phyloP scores from a whole-genome alignment of 2,888 invertebrate genomes.

The Cabera pusaria region DNA sequence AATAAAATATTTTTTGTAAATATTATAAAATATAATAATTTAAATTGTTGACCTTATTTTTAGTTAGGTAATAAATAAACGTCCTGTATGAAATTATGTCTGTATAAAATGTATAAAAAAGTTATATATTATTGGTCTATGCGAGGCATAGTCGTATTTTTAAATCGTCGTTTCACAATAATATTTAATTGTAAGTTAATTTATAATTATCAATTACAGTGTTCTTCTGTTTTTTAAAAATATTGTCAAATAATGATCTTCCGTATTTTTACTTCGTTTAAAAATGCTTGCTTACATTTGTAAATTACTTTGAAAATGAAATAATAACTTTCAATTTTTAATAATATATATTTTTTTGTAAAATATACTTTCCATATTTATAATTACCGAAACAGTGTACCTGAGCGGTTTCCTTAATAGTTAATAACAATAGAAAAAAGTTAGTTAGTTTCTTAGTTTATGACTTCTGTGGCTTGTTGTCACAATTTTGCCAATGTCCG shows the following conservation, averaged over 20 bases:
- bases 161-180: too few species aligned
- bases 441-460: too few species aligned
- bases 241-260: not conserved
- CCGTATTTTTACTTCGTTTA: not conserved
- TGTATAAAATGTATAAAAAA: constrained; percentile 17
- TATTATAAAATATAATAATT: constrained; percentile 20
- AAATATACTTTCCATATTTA: too few species aligned
- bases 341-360: too few species aligned
- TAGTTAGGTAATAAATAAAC: constrained; percentile 12
- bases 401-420: constrained; percentile 41
- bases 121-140: constrained; percentile 31
- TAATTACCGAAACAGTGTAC: constrained; percentile 35
- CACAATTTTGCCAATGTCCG: too few species aligned
- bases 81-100: constrained; percentile 18
- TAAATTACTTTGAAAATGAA: not conserved
- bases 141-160: constrained; percentile 46
- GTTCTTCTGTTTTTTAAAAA: constrained; percentile 1
- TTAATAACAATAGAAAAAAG: too few species aligned
- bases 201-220: constrained; percentile 1
- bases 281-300: not conserved
- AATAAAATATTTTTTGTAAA: constrained; percentile 22
- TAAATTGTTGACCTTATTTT: constrained; percentile 22
- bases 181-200: too few species aligned
- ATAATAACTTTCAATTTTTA: constrained; percentile 2
- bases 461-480: too few species aligned